Percentiles rank a stretch among this genome's conserved stretches.
These are phyloP conservation scores for Saccopteryx leptura DNA, from an alignment of 2,113 vertebrate genomes.

Conservation along the genomic window DNA sequence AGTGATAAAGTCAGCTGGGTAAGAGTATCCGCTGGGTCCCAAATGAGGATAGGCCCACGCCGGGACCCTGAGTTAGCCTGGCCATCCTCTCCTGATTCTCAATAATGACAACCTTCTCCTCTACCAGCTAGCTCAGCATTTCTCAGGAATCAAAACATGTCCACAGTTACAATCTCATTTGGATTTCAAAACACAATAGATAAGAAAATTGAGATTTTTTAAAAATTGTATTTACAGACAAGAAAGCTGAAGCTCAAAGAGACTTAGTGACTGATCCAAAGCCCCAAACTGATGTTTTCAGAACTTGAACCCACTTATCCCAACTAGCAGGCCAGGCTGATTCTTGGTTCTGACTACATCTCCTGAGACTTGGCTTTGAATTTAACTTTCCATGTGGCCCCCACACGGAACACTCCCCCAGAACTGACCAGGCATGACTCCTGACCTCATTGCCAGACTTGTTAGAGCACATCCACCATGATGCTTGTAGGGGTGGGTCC, in stretches of 20 bases:
- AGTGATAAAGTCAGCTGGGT: not conserved
- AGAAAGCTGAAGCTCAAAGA: not conserved
- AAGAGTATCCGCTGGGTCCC: not conserved
- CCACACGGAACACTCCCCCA: not conserved
- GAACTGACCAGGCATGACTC: not conserved
- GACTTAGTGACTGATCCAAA: too few relatives aligned
- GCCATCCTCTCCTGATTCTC: not conserved
- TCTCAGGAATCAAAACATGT: not conserved
- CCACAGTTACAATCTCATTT: not conserved
- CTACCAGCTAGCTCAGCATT: not conserved
- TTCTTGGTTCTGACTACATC: not conserved
- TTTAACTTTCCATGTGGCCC: not conserved
- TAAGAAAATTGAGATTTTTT: not conserved
- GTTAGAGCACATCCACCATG: fast-evolving
- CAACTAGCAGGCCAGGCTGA: not conserved
- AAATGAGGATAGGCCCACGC: not conserved
- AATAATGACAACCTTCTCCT: not conserved
- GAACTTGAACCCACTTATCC: not conserved
- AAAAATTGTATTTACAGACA: not conserved
- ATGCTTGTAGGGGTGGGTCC: not conserved
- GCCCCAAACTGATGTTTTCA: not conserved
- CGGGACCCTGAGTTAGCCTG: not conserved
- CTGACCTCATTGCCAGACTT: not conserved
- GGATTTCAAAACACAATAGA: not conserved
- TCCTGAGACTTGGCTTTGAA: not conserved